Percentiles rank a stretch among this genome's conserved stretches.
These are phyloP conservation scores for Pilophorus perplexus DNA, from an alignment of 2,888 invertebrate genomes.

Conservation along the genomic window DNA sequence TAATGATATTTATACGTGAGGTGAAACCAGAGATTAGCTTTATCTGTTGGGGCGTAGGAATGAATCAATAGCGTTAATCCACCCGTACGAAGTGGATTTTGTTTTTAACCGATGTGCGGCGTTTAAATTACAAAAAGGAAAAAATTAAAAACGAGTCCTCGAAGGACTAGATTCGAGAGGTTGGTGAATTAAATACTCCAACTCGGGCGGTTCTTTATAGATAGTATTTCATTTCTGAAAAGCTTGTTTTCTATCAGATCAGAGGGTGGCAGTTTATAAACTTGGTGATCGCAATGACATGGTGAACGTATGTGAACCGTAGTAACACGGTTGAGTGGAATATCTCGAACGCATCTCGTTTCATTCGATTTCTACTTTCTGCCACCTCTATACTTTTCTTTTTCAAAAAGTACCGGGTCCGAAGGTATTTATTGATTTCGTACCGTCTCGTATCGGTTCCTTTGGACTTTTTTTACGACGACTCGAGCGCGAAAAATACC, in stretches of 20 bases:
- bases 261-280: background rate
- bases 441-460: no score
- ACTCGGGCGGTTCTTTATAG: background rate
- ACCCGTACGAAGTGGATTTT: background rate
- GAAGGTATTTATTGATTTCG: no score
- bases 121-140: conserved; percentile 3
- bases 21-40: conserved; percentile 32
- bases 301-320: no score
- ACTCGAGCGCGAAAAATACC: no score
- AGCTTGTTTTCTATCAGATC: conserved; percentile 8
- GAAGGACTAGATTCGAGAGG: background rate
- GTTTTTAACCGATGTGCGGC: no score
- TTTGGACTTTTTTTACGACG: no score
- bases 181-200: conserved; percentile 18
- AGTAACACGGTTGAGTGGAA: no score
- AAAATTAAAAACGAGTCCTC: conserved; percentile 20
- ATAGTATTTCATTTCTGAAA: conserved; percentile 8
- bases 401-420: no score
- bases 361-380: no score
- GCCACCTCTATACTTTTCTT: no score
- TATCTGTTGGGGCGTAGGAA: conserved; percentile 4
- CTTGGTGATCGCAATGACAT: no score
- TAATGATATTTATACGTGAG: conserved; percentile 21
- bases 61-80: conserved; percentile 22
- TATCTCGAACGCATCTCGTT: no score